Evolutionary conservation across 2,797 vertebrate genomes (phyloP).

Genomic region (Holocentrus rufus): DNA sequence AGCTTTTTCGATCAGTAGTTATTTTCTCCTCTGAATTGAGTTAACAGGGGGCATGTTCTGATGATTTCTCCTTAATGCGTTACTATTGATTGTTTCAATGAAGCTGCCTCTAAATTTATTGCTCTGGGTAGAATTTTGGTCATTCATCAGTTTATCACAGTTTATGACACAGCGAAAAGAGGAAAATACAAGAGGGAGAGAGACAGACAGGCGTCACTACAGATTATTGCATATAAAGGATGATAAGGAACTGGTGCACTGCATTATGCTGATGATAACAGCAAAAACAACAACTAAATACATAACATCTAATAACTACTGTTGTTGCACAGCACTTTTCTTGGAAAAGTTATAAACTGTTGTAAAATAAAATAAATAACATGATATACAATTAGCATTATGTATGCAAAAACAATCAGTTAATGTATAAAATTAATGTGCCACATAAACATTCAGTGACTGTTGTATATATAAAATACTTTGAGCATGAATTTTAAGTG

Average conservation of each 20-base stretch:
- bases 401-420: too few species aligned
- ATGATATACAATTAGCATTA: too few species aligned
- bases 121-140: background rate
- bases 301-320: background rate
- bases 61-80: background rate
- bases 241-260: background rate
- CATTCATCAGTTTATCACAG: background rate
- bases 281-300: background rate
- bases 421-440: too few species aligned
- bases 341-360: background rate
- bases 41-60: background rate
- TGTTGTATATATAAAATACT: too few species aligned
- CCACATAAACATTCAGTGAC: too few species aligned
- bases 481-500: too few species aligned
- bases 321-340: background rate
- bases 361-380: background rate
- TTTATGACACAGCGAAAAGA: too few species aligned
- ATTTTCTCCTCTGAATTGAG: slow-evolving; percentile 1
- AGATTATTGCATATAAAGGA: background rate
- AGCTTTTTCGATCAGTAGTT: slow-evolving; percentile 17
- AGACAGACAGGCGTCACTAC: background rate
- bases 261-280: background rate
- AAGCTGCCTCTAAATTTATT: background rate
- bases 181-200: too few species aligned
- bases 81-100: background rate